Percentiles rank a stretch among this genome's conserved stretches.
phyloP scores from a whole-genome alignment of 1,140 invertebrate species.

The Zaprionus capensis region DNA sequence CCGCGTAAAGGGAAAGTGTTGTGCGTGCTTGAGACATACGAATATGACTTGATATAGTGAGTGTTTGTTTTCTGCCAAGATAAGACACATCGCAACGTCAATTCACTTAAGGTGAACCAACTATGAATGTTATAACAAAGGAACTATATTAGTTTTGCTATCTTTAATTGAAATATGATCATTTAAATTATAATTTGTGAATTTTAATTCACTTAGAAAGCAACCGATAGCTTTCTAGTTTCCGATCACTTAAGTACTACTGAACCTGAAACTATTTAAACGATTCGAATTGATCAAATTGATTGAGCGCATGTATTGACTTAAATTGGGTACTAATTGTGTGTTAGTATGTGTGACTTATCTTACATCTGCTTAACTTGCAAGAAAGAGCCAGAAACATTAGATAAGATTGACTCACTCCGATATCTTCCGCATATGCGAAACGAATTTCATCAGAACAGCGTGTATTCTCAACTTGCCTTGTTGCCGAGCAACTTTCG shows the following conservation, averaged over 20 bases:
- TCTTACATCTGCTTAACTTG: neutral
- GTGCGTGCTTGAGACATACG: neutral
- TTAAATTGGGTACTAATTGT: conserved; percentile 4
- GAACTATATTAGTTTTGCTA: neutral
- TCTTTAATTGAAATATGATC: neutral
- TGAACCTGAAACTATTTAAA: conserved; percentile 7
- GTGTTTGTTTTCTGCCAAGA: neutral
- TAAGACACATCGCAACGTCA: neutral
- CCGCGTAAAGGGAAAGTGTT: conserved; percentile 16
- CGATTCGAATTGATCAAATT: conserved; percentile 20
- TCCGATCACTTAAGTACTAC: neutral
- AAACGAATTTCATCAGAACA: conserved; percentile 24
- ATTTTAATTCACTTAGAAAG: neutral
- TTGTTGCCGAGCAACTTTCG: neutral
- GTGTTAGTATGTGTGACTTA: conserved; percentile 1
- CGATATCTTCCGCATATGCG: conserved; percentile 3
- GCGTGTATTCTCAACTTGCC: neutral
- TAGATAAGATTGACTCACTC: conserved; percentile 18
- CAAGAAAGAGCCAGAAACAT: neutral
- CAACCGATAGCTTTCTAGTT: neutral
- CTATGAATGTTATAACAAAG: neutral
- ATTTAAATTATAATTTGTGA: neutral
- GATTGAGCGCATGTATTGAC: conserved; percentile 3
- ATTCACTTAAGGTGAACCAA: neutral
- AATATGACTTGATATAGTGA: neutral